Conservation (phyloP, 2,888 invertebrate species). For the Acleris literana region DNA sequence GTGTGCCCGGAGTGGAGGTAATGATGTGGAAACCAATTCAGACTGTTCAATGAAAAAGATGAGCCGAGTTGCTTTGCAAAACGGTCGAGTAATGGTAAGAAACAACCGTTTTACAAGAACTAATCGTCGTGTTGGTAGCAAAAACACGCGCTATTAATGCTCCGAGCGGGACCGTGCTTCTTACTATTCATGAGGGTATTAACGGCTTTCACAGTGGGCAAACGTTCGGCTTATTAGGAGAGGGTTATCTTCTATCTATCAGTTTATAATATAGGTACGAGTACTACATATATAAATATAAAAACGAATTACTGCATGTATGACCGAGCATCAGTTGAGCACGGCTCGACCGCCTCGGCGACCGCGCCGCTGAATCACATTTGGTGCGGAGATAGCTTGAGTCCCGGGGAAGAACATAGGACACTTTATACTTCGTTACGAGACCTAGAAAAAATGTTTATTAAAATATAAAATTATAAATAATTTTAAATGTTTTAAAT, state of each 20-base stretch:
- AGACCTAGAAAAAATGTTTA: too few species aligned
- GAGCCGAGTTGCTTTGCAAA: constrained; percentile 65
- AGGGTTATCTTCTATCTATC: background rate
- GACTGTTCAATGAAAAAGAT: constrained; percentile 58
- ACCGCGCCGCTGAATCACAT: too few species aligned
- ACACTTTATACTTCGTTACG: too few species aligned
- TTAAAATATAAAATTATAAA: too few species aligned
- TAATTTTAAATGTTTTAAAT: too few species aligned
- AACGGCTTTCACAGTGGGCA: constrained; percentile 51
- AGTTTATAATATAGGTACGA: too few species aligned
- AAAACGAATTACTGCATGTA: too few species aligned
- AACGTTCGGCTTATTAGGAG: constrained; percentile 49
- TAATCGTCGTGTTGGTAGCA: constrained; percentile 74
- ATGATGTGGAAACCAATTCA: constrained; percentile 71
- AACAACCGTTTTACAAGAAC: constrained; percentile 75
- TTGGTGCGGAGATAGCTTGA: too few species aligned
- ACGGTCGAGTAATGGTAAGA: constrained; percentile 71
- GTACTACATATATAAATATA: too few species aligned
- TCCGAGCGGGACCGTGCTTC: constrained; percentile 58
- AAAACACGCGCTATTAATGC: constrained; percentile 72
- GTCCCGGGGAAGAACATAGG: too few species aligned
- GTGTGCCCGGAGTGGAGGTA: constrained; percentile 52
- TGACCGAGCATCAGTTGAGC: too few species aligned
- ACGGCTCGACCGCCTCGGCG: too few species aligned
- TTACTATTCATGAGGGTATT: constrained; percentile 77